Conservation (phyloP, 1,140 invertebrate genomes). For the Rhizoglyphus robini region DNA sequence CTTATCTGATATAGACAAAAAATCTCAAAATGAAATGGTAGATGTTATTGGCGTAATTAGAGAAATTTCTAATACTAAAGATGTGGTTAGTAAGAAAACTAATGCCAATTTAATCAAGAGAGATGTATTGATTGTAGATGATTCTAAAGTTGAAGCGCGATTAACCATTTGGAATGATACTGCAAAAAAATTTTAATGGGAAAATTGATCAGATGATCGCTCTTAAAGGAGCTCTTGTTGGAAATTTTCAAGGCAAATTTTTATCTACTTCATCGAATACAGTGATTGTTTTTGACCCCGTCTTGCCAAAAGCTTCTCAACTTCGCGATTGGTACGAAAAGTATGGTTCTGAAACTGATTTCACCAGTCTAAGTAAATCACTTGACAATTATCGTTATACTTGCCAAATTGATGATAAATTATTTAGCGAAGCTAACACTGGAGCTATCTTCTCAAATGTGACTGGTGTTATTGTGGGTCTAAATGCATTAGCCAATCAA, state of each 20-base stretch:
- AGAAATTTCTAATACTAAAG: constrained; percentile 50
- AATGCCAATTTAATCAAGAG: constrained; percentile 75
- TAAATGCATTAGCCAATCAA: constrained; percentile 50
- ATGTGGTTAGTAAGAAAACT: constrained; percentile 54
- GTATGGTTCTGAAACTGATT: constrained; percentile 48
- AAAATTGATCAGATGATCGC: constrained; percentile 61
- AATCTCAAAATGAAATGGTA: constrained; percentile 32
- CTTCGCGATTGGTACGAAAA: constrained; percentile 78
- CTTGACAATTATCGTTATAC: neutral
- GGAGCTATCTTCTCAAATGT: constrained; percentile 54
- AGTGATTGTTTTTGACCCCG: constrained; percentile 58
- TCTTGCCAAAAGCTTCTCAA: constrained; percentile 67
- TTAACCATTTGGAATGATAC: constrained; percentile 43
- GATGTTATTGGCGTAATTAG: constrained; percentile 87
- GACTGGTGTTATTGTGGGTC: constrained; percentile 46
- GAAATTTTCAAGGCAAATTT: constrained; percentile 54
- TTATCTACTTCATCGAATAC: constrained; percentile 19
- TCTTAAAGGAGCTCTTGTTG: constrained; percentile 58
- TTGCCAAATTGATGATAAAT: no score
- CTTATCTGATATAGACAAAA: constrained; percentile 56
- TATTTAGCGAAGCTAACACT: constrained; percentile 21
- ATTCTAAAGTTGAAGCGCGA: constrained; percentile 56
- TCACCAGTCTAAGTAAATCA: constrained; percentile 39
- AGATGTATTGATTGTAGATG: constrained; percentile 74
- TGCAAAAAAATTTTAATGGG: constrained; percentile 69